These are phyloP conservation scores for Poecilus cupreus DNA, from an alignment of 2,888 invertebrate genomes.

Conservation along the genomic window DNA sequence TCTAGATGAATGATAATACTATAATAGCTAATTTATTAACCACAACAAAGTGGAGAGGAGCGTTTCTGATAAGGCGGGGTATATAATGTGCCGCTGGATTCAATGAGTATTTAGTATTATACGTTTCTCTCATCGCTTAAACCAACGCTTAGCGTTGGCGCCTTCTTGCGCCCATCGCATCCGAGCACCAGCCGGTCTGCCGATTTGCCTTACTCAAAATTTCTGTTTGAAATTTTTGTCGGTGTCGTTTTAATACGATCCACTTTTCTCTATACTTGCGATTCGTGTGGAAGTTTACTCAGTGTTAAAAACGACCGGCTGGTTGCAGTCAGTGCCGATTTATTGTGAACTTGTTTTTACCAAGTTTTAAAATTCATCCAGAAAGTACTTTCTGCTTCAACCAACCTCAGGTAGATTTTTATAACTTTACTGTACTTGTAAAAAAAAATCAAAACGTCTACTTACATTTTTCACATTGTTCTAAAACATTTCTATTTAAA, in stretches of 20 bases:
- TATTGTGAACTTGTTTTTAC: conserved; percentile 21
- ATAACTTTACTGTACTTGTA: not conserved
- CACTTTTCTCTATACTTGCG: not conserved
- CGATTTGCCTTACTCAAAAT: conserved; percentile 19
- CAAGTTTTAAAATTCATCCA: conserved; percentile 16
- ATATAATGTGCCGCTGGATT: conserved; percentile 9
- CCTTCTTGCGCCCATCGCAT: conserved; percentile 60
- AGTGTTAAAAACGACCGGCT: conserved; percentile 51
- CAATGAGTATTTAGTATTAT: conserved; percentile 37
- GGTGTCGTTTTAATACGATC: not conserved
- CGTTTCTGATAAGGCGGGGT: conserved; percentile 39
- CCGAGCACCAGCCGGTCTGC: conserved; percentile 63
- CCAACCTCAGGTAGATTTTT: conserved; percentile 44
- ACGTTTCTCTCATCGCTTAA: conserved; percentile 28
- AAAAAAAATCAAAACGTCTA: no score
- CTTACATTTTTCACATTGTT: no score
- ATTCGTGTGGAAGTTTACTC: not conserved
- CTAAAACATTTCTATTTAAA: no score
- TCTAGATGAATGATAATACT: conserved; percentile 50
- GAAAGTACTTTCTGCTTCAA: conserved; percentile 13
- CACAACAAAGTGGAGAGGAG: conserved; percentile 11
- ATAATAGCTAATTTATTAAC: conserved; percentile 25
- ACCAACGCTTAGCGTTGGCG: conserved; percentile 61
- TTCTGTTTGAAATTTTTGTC: not conserved
- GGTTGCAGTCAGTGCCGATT: conserved; percentile 38